Percentiles rank a stretch among this genome's conserved stretches.
phyloP scores from a whole-genome alignment of 2,888 invertebrate species.

The Conomelus anceps region DNA sequence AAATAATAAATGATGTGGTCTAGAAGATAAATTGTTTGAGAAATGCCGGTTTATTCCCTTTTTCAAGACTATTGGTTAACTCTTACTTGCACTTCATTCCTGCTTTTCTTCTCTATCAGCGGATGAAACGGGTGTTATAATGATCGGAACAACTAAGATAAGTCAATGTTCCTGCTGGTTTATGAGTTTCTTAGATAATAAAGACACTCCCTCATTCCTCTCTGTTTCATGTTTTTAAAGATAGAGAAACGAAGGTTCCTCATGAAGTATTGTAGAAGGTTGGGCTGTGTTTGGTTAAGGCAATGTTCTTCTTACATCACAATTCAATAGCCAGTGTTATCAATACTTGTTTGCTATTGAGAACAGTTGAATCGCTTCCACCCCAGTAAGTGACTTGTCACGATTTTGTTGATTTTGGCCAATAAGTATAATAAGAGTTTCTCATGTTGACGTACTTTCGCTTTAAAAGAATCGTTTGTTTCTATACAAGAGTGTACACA shows the following conservation, averaged over 20 bases:
- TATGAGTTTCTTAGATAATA: background rate
- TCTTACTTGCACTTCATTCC: background rate
- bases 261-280: background rate
- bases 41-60: background rate
- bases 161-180: background rate
- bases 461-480: no score
- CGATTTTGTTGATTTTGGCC: no score
- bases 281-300: background rate
- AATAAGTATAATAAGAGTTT: no score
- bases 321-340: no score
- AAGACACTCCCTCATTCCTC: background rate
- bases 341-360: no score
- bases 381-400: no score
- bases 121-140: background rate
- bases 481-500: no score
- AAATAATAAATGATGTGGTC: conserved; percentile 10
- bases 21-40: conserved; percentile 1
- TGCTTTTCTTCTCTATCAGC: background rate
- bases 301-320: no score
- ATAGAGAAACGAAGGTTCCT: background rate
- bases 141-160: background rate
- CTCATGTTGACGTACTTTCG: no score
- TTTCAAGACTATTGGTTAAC: background rate
- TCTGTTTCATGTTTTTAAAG: background rate
- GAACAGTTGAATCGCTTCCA: no score